These are phyloP conservation scores for Lasioglossum lativentre DNA, from an alignment of 2,888 invertebrate genomes.

Conservation along the genomic window DNA sequence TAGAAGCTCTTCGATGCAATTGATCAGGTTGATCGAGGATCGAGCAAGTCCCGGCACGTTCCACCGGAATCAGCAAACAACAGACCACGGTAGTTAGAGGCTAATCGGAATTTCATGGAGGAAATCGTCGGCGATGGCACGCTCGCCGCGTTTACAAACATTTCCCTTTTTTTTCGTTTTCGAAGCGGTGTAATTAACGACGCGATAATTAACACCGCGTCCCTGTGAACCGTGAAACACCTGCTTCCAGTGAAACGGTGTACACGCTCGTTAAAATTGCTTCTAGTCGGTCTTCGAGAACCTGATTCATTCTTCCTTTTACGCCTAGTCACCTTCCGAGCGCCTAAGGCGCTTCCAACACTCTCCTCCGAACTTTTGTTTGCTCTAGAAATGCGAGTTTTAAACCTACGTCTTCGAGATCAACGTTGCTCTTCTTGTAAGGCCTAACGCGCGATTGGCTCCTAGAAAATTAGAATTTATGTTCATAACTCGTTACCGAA, in stretches of 20 bases:
- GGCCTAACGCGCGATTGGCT: not conserved
- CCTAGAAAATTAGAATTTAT: not conserved
- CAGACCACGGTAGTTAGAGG: no score
- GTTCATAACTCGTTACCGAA: not conserved
- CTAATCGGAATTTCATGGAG: not conserved
- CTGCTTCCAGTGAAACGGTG: not conserved
- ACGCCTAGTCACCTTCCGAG: not conserved
- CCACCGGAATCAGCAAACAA: not conserved
- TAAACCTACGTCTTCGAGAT: no score
- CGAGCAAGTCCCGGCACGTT: not conserved
- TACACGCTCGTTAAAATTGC: not conserved
- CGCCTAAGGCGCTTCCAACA: not conserved
- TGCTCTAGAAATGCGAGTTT: not conserved
- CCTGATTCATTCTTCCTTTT: conserved; percentile 16
- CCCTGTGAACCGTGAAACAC: not conserved
- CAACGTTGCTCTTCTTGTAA: no score
- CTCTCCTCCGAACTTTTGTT: not conserved
- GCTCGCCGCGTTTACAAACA: not conserved
- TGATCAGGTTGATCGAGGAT: not conserved
- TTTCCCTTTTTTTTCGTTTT: not conserved
- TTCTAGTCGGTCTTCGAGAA: not conserved
- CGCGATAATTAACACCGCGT: not conserved
- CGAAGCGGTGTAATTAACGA: not conserved
- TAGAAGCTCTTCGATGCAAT: not conserved
- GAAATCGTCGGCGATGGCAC: not conserved